Evolutionary conservation across 2,888 invertebrate genomes (phyloP).

Genomic region (Bruchidius siliquastri): DNA sequence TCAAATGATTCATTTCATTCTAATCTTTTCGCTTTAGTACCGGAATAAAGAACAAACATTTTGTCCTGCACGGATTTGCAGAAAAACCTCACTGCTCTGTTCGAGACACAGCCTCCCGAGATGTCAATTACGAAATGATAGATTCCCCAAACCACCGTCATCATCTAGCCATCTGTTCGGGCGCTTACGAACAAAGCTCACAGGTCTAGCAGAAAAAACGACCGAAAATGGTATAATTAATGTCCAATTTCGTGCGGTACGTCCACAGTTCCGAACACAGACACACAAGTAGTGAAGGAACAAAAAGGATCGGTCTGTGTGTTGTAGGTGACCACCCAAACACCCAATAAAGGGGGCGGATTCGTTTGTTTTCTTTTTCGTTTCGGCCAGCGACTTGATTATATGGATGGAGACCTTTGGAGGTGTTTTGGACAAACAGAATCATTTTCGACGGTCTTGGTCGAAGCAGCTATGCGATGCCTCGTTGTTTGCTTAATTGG

Average conservation of each 20-base stretch:
- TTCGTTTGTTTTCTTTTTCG: conserved; percentile 17
- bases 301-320: conserved; percentile 12
- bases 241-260: conserved; percentile 31
- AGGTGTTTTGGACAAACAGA: conserved; percentile 13
- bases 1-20: too few species aligned
- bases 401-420: neutral
- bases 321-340: conserved; percentile 29
- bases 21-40: too few species aligned
- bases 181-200: neutral
- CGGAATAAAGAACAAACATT: too few species aligned
- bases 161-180: neutral
- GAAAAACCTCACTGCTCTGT: too few species aligned
- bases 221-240: conserved; percentile 29
- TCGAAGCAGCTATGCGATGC: too few species aligned
- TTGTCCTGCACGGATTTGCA: too few species aligned
- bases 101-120: neutral
- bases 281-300: conserved; percentile 12
- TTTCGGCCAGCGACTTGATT: neutral
- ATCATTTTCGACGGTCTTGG: conserved; percentile 12
- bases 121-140: conserved; percentile 8
- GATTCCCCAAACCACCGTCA: neutral
- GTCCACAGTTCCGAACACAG: conserved; percentile 7
- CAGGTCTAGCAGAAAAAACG: conserved; percentile 8
- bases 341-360: conserved; percentile 25
- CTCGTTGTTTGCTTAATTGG: neutral